phyloP scores from a whole-genome alignment of 2,888 invertebrate species.

The Choristoneura rosaceana region DNA sequence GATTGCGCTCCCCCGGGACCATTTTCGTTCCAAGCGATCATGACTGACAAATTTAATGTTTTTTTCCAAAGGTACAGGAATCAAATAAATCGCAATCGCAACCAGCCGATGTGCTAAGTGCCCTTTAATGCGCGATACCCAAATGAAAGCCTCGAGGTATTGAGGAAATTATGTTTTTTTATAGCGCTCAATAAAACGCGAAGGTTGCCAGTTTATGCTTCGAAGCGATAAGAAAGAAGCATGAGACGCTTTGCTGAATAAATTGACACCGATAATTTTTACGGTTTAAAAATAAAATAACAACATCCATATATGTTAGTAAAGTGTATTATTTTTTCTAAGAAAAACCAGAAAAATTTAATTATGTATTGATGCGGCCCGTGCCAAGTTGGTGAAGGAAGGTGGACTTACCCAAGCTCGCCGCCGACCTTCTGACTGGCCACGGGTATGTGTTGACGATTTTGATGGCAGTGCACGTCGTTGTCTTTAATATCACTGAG shows the following conservation, averaged over 20 bases:
- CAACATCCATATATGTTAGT: neutral
- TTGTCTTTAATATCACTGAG: too few relatives aligned
- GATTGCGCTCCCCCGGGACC: constrained; percentile 43
- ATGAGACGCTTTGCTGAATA: constrained; percentile 14
- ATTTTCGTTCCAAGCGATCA: constrained; percentile 46
- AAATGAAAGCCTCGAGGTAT: constrained; percentile 52
- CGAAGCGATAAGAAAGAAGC: constrained; percentile 21
- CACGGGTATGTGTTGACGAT: too few relatives aligned
- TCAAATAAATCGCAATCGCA: constrained; percentile 63
- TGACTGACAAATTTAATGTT: constrained; percentile 57
- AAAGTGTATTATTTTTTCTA: neutral
- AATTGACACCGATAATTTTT: constrained; percentile 10
- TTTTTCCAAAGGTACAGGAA: constrained; percentile 53
- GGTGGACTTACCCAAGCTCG: too few relatives aligned
- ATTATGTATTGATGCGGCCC: too few relatives aligned
- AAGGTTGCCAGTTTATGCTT: constrained; percentile 30
- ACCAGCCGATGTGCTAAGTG: constrained; percentile 59
- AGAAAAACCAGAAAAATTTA: too few relatives aligned
- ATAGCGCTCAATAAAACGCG: constrained; percentile 38
- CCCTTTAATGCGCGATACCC: constrained; percentile 55
- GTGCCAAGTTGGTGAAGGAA: too few relatives aligned
- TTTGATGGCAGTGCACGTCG: too few relatives aligned
- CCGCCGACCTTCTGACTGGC: too few relatives aligned
- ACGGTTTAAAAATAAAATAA: neutral
- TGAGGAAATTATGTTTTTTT: constrained; percentile 43